Conservation (phyloP, 1,140 invertebrate species). For the Dendrolimus kikuchii region DNA sequence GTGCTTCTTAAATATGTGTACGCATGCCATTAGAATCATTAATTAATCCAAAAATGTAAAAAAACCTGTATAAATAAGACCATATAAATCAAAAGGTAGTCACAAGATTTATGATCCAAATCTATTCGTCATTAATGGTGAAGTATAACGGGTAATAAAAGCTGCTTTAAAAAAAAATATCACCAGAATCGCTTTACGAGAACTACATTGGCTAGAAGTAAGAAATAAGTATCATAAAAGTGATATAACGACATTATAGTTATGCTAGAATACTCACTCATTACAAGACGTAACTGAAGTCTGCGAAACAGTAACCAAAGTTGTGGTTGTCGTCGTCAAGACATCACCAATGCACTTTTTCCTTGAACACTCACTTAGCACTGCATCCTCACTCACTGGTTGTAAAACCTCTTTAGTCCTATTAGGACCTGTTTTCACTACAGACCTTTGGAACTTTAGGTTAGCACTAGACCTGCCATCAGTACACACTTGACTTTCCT, state of each 20-base stretch:
- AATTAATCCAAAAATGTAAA: too few relatives aligned
- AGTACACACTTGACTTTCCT: constrained; percentile 55
- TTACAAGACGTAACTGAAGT: constrained; percentile 59
- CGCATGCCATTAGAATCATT: too few relatives aligned
- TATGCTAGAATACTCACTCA: constrained; percentile 52
- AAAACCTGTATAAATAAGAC: too few relatives aligned
- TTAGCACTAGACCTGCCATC: constrained; percentile 55
- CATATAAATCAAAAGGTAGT: too few relatives aligned
- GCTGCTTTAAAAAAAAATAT: neutral
- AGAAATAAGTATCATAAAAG: neutral
- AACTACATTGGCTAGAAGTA: neutral
- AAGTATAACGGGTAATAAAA: neutral
- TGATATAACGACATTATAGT: neutral
- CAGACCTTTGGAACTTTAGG: constrained; percentile 55
- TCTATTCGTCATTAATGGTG: too few relatives aligned
- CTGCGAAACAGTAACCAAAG: constrained; percentile 59
- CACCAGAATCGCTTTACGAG: too few relatives aligned
- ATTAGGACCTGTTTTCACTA: constrained; percentile 54
- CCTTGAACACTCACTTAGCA: constrained; percentile 36
- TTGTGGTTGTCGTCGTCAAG: constrained; percentile 56
- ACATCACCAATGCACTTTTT: constrained; percentile 54
- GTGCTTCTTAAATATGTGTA: too few relatives aligned
- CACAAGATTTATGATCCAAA: too few relatives aligned
- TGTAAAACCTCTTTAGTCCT: constrained; percentile 45
- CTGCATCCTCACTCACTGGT: constrained; percentile 41